These are phyloP conservation scores for Sicus ferrugineus DNA, from an alignment of 2,888 invertebrate genomes.

Conservation along the genomic window DNA sequence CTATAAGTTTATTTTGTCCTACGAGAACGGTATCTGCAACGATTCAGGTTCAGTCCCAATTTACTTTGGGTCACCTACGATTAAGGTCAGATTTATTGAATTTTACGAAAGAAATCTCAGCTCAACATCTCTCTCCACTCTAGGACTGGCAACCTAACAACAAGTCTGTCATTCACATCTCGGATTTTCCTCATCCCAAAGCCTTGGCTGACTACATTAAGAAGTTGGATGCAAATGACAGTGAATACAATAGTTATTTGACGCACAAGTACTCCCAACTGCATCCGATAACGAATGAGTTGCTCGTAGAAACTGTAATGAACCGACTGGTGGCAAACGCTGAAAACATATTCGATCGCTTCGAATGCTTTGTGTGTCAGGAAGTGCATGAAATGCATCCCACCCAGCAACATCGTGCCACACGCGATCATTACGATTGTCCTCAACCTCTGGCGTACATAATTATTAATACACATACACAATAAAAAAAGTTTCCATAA, in stretches of 20 bases:
- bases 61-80: conserved; percentile 79
- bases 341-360: conserved; percentile 68
- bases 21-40: conserved; percentile 83
- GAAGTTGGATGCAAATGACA: conserved; percentile 68
- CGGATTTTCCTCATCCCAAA: conserved; percentile 72
- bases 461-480: no score
- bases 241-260: conserved; percentile 73
- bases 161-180: conserved; percentile 74
- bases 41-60: conserved; percentile 87
- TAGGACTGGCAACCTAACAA: conserved; percentile 81
- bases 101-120: background rate
- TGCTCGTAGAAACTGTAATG: conserved; percentile 65
- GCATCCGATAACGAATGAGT: conserved; percentile 65
- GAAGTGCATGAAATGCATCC: conserved; percentile 63
- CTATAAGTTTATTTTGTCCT: conserved; percentile 84
- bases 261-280: conserved; percentile 70
- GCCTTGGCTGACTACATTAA: conserved; percentile 70
- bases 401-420: conserved; percentile 55
- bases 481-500: no score
- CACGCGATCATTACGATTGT: conserved; percentile 67
- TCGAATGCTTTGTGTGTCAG: conserved; percentile 78
- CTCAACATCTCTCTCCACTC: conserved; percentile 28
- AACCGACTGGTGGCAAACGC: conserved; percentile 59
- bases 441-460: conserved; percentile 57
- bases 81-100: conserved; percentile 58